phyloP scores from a whole-genome alignment of 2,888 invertebrate genomes.

The Chorisops tibialis region DNA sequence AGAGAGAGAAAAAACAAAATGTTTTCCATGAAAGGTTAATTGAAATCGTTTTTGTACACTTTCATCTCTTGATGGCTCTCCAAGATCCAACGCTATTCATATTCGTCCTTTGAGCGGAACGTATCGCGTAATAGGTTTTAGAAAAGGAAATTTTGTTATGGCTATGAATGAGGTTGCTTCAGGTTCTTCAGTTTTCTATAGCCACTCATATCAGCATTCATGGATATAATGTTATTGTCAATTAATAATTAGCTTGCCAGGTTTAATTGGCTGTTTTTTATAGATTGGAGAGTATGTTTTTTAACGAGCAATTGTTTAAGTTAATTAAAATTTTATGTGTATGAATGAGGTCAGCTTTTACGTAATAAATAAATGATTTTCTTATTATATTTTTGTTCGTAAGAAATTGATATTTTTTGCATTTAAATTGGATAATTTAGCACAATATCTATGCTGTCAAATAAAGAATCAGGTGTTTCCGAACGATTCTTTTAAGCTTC shows the following conservation, averaged over 20 bases:
- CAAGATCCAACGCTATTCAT: constrained; percentile 21
- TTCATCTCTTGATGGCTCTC: constrained; percentile 31
- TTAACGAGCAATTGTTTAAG: too few relatives aligned
- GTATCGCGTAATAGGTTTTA: constrained; percentile 29
- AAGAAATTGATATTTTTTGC: too few relatives aligned
- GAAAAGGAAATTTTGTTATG: constrained; percentile 34
- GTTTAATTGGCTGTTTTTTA: constrained; percentile 6
- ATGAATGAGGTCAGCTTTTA: too few relatives aligned
- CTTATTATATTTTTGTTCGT: too few relatives aligned
- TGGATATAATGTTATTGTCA: constrained; percentile 21
- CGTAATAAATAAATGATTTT: too few relatives aligned
- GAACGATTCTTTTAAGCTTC: too few relatives aligned
- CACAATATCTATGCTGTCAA: too few relatives aligned
- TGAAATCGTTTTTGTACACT: constrained; percentile 35
- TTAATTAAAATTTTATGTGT: too few relatives aligned
- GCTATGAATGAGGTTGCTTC: constrained; percentile 22
- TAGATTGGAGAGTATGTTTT: not conserved
- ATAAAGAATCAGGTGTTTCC: too few relatives aligned
- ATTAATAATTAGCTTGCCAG: constrained; percentile 20
- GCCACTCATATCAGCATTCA: not conserved
- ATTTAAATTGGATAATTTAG: too few relatives aligned
- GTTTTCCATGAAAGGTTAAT: constrained; percentile 34
- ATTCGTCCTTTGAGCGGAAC: constrained; percentile 29
- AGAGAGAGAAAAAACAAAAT: constrained; percentile 26
- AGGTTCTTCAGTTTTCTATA: constrained; percentile 7